Conservation (phyloP, 2,113 vertebrate species). For the Coptodon rendalli region DNA sequence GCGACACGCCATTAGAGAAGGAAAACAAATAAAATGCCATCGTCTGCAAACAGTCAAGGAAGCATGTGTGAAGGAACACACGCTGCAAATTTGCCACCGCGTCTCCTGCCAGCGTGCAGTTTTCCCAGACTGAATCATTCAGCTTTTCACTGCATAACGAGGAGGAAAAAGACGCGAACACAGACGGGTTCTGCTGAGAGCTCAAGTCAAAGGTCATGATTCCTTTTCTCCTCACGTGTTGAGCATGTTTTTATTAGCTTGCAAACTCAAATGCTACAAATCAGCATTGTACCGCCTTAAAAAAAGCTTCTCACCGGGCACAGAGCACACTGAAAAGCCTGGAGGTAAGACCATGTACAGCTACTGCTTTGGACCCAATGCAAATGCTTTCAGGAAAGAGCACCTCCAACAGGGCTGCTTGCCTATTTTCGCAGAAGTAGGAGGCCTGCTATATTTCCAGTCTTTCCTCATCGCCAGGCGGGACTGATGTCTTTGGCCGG, state of each 20-base stretch:
- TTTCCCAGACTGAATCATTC: background rate
- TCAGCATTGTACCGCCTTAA: background rate
- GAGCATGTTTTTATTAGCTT: background rate
- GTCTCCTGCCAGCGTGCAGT: constrained; percentile 4
- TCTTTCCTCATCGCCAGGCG: constrained; percentile 3
- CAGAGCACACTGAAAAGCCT: background rate
- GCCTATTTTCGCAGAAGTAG: background rate
- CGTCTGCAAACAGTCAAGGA: constrained; percentile 37
- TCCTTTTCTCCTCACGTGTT: background rate
- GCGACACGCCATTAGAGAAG: constrained; percentile 49
- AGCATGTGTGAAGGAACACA: constrained; percentile 11
- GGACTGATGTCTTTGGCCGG: background rate
- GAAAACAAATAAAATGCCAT: constrained; percentile 64
- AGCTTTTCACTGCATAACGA: background rate
- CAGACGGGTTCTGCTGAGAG: background rate
- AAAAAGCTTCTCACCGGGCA: background rate
- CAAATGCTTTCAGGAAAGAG: constrained; percentile 12
- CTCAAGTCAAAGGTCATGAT: background rate
- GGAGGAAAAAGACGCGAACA: background rate
- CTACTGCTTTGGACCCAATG: background rate
- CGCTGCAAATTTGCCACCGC: background rate
- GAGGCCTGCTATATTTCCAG: background rate
- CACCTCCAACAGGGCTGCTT: background rate
- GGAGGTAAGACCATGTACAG: background rate
- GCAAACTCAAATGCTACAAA: background rate